Base-by-base conservation (phyloP, 2,113 vertebrate genomes). In the Calypte anna region DNA sequence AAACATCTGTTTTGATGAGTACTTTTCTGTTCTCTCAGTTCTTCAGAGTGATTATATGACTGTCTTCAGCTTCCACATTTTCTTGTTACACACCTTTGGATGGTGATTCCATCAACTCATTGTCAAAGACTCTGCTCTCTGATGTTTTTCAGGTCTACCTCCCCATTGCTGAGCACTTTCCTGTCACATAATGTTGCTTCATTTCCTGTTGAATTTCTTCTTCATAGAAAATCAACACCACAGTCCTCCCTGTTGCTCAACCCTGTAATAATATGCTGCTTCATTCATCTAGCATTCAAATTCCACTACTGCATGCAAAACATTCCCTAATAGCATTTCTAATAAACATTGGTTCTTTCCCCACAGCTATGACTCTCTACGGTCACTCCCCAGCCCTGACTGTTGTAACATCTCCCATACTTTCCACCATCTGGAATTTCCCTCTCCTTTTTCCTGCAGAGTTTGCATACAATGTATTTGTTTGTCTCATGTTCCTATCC, bases 281-380 rank as follows among this genome's bases (percentile, higher is more conserved):
- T 88, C 76, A 30, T 82, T 90, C 76, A 90, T 24, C 7, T 15
- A 61, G 20, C 68, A 66, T 83, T 90, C 68, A 50, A 69, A 83
- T 82, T 80, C 82, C 75, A 73, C 76, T 86, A 51, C 73, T 92
- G 77, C 63, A 58, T 88, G 72, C 76, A 92, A 80, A 93, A 66
- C 68, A 57, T 73, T 46, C 55, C 64, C 50, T 69, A 54, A 68
- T 69, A 68, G 57, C 58, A 44, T 85, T 86, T 86, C 46, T 48
- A 64, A 54, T 66, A 90, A 90, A 83, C 51, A n/a, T 73, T 83
- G 93, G 63, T 86, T 81, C 86, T 89, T 67, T 84, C 89, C 57
- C n/a, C 73, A 40, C 68, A 95, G 68, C 83, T 83, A 3, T 70
- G 73, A 81, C 89, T 91, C 55, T 74, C 40, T 72, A 38, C 74